Evolutionary conservation across 2,113 vertebrate species (phyloP).

Genomic region (Petroica traversi): DNA sequence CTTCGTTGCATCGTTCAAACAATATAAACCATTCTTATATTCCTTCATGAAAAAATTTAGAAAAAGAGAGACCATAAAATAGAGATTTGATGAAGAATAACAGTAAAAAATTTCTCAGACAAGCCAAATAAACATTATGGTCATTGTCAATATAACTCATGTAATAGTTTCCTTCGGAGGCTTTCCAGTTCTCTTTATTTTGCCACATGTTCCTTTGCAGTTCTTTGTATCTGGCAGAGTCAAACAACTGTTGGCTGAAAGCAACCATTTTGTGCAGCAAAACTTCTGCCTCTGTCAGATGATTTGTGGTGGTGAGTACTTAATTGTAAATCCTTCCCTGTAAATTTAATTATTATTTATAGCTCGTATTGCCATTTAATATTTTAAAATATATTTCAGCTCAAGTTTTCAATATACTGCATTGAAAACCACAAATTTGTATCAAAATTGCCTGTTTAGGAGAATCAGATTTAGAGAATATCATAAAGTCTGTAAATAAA

Average conservation of each 20-base stretch:
- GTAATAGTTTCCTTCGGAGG: background rate
- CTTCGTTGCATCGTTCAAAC: background rate
- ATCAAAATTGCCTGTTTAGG: background rate
- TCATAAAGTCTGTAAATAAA: background rate
- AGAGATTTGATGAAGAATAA: background rate
- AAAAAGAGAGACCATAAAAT: background rate
- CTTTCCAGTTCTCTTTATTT: background rate
- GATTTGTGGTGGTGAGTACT: background rate
- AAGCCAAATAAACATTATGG: background rate
- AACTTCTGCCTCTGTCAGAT: background rate
- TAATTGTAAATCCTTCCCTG: background rate
- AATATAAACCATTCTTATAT: background rate
- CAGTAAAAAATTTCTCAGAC: background rate
- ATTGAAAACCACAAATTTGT: background rate
- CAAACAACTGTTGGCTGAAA: fast-evolving
- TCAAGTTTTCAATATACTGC: background rate
- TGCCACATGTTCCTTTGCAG: background rate
- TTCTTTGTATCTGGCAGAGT: background rate
- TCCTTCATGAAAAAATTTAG: background rate
- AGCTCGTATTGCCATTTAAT: background rate
- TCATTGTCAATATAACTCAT: background rate
- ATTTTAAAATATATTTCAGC: background rate
- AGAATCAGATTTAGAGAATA: background rate
- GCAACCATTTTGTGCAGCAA: background rate
- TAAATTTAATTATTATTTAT: background rate